Evolutionary conservation across 1,140 invertebrate genomes (phyloP).

Genomic region (Contarinia nasturtii): DNA sequence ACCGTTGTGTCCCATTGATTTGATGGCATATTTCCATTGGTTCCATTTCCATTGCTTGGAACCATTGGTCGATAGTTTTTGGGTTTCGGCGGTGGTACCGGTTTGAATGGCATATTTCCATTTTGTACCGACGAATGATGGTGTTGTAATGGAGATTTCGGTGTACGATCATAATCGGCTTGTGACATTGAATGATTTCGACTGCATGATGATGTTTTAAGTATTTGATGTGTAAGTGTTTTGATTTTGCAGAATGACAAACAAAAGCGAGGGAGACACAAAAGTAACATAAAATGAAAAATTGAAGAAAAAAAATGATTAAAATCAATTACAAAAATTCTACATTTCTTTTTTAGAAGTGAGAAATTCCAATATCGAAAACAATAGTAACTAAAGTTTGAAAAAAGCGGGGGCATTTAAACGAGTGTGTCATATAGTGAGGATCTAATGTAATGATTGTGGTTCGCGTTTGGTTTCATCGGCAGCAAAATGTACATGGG

Average conservation of each 20-base stretch:
- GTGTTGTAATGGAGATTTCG: constrained; percentile 15
- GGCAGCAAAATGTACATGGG: no score
- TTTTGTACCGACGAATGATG: constrained; percentile 3
- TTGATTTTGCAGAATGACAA: not conserved
- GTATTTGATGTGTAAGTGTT: constrained; percentile 3
- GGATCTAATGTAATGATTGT: no score
- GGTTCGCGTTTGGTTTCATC: no score
- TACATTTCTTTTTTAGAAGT: no score
- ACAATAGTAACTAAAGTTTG: no score
- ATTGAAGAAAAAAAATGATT: constrained; percentile 11
- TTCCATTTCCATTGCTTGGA: constrained; percentile 10
- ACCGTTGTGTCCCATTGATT: no score
- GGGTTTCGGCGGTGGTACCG: constrained; percentile 76
- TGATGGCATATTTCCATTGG: no score
- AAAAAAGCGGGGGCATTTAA: constrained; percentile 16
- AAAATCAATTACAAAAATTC: no score
- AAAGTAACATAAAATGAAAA: constrained; percentile 4
- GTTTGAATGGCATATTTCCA: constrained; percentile 47
- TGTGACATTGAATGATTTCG: constrained; percentile 32
- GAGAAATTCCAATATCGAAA: no score
- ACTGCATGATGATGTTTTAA: constrained; percentile 12
- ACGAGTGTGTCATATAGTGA: constrained; percentile 11
- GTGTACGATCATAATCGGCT: constrained; percentile 29
- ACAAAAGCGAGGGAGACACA: constrained; percentile 3
- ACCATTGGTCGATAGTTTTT: constrained; percentile 68